Conservation (phyloP, 2,113 vertebrate species). For the Actinemys pallida region DNA sequence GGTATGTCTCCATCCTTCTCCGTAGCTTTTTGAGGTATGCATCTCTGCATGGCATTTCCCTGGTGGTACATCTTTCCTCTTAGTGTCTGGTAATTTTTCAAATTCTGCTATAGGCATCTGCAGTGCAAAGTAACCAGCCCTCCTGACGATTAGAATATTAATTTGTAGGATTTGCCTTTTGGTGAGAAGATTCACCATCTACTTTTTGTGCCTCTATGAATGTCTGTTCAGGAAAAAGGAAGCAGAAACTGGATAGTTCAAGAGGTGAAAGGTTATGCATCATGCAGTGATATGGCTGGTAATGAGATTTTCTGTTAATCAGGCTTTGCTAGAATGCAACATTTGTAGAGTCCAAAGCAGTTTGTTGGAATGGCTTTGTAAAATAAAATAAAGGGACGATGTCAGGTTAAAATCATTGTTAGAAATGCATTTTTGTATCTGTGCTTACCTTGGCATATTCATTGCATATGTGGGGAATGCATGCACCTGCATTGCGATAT, state of each 20-base stretch:
- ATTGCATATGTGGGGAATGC: not conserved
- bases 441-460: not conserved
- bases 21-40: not conserved
- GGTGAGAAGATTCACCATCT: not conserved
- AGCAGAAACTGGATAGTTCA: not conserved
- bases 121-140: not conserved
- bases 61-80: not conserved
- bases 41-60: not conserved
- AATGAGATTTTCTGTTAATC: not conserved
- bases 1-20: not conserved
- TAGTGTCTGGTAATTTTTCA: not conserved
- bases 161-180: not conserved
- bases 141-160: conserved; percentile 19
- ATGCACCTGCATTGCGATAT: not conserved
- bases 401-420: not conserved
- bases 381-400: not conserved
- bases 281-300: fast-evolving
- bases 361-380: not conserved
- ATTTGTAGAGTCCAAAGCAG: not conserved
- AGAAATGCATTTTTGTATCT: not conserved
- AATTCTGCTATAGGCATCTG: not conserved
- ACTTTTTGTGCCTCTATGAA: fast-evolving
- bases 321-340: not conserved
- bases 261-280: not conserved
- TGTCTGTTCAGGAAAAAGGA: not conserved